Evolutionary conservation across 2,113 vertebrate species (phyloP), one percentile per base, ranked within the genome.

Genomic region (Sturnus vulgaris): DNA sequence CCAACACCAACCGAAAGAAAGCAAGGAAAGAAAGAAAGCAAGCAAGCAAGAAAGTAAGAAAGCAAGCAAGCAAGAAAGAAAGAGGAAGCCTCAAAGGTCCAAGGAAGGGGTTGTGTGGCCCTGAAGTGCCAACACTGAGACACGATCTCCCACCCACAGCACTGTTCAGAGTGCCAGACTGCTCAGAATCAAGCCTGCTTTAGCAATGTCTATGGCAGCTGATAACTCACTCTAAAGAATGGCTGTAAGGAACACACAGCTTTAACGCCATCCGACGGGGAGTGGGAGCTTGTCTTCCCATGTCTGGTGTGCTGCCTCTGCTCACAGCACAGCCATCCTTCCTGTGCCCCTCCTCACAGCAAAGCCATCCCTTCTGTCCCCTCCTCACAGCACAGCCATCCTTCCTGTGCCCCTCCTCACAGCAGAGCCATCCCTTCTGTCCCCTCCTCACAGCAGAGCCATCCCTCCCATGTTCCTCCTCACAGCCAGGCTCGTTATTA

Each of bases 401-500:
- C 33, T 37, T 71, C 46, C 85, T 1, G 5, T 86, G 81, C 73
- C 75, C 66, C 53, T 76, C 52, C 88, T 66, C 86, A 13, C 40
- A 42, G 40, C 81, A 50, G 3, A 50, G 49, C 49, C 49, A 50
- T 50, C 61, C 27, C 50, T 11, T 28, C 15, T 21, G 8, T 56
- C 31, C 55, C 65, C 76, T 75, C 86, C 89, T 31, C 90, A 12
- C 71, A 72, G 95, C 82, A 79, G 52, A 82, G 49, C 59, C 66
- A 22, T 83, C 75, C 35, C 64, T 82, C 47, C 88, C 0, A 0
- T 72, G 60, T 47, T 90, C 69, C 79, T 75, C 88, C 91, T 35
- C 91, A 21, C 86, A 85, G 96, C 77, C 93, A 81, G 82, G 33
- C 92, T 97, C 33, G 52, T 96, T 96, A 97, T 97, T 92, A 96